A percentile compares a stretch with the other conserved stretches of the same genome.
Evolutionary conservation across 1,140 invertebrate species (phyloP).

Genomic region (Lordiphosa stackelbergi): DNA sequence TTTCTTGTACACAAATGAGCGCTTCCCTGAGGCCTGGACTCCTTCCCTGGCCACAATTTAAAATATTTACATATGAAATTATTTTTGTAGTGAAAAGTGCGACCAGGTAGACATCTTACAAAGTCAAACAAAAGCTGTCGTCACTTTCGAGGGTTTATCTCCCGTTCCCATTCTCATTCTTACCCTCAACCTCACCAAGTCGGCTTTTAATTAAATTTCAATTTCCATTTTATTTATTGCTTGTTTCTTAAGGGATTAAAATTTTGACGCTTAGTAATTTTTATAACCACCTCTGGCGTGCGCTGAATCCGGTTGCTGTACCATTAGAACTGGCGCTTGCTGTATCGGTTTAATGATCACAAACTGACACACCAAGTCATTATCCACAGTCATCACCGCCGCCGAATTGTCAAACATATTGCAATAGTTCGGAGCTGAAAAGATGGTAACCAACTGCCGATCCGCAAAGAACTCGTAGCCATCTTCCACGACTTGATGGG

Average conservation of each 20-base stretch:
- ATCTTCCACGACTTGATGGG: constrained; percentile 97
- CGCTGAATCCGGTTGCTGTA: too few relatives aligned
- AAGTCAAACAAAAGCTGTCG: constrained; percentile 47
- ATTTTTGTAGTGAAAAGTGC: constrained; percentile 47
- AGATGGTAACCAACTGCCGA: constrained; percentile 96
- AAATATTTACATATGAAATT: constrained; percentile 69
- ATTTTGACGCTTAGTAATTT: too few relatives aligned
- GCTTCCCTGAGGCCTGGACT: constrained; percentile 38
- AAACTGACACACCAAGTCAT: constrained; percentile 97
- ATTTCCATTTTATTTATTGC: constrained; percentile 54
- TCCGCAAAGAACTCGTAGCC: constrained; percentile 99
- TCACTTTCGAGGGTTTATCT: background rate
- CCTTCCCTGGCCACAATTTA: constrained; percentile 41
- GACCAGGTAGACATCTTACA: constrained; percentile 30
- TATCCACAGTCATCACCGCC: constrained; percentile 99
- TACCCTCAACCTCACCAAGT: background rate
- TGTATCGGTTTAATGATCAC: constrained; percentile 14
- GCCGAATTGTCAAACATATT: constrained; percentile 97
- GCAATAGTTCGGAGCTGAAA: constrained; percentile 83
- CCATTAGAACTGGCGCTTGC: too few relatives aligned
- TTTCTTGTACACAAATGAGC: constrained; percentile 53
- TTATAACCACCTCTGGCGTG: too few relatives aligned
- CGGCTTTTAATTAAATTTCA: constrained; percentile 67
- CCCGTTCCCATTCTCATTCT: background rate
- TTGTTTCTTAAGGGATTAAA: too few relatives aligned